Evolutionary conservation across 2,888 invertebrate species (phyloP).

Genomic region (Orchesella flavescens): DNA sequence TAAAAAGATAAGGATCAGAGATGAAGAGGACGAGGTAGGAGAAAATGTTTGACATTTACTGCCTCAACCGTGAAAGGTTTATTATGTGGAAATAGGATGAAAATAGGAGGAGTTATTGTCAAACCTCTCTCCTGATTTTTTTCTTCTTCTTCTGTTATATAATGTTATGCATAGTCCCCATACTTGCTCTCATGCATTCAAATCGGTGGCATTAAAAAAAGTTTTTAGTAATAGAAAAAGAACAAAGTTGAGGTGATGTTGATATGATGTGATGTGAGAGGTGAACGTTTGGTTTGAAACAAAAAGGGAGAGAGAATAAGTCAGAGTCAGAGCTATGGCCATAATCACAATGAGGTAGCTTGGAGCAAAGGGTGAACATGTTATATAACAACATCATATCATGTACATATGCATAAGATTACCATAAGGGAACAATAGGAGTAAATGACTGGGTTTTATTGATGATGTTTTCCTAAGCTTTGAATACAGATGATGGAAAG

Average conservation of each 20-base stretch:
- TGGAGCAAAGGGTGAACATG: slow-evolving; percentile 3
- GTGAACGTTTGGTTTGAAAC: slow-evolving; percentile 15
- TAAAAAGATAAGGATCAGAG: slow-evolving; percentile 22
- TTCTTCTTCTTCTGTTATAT: slow-evolving; percentile 1
- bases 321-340: no score
- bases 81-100: slow-evolving; percentile 56
- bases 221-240: slow-evolving; percentile 1
- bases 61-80: slow-evolving; percentile 49
- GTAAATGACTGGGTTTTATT: slow-evolving; percentile 10
- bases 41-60: slow-evolving; percentile 49
- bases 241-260: neutral
- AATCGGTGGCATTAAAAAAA: slow-evolving; percentile 33
- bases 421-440: slow-evolving; percentile 10
- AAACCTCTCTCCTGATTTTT: slow-evolving; percentile 13
- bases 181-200: slow-evolving; percentile 44
- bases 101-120: slow-evolving; percentile 55
- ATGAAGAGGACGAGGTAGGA: slow-evolving; percentile 13
- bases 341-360: slow-evolving; percentile 18
- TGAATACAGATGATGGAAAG: slow-evolving; percentile 2
- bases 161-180: neutral
- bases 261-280: no score
- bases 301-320: neutral
- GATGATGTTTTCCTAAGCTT: slow-evolving; percentile 23
- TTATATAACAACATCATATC: neutral
- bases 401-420: neutral